phyloP scores from a whole-genome alignment of 2,888 invertebrate genomes.

The Rhingia rostrata region DNA sequence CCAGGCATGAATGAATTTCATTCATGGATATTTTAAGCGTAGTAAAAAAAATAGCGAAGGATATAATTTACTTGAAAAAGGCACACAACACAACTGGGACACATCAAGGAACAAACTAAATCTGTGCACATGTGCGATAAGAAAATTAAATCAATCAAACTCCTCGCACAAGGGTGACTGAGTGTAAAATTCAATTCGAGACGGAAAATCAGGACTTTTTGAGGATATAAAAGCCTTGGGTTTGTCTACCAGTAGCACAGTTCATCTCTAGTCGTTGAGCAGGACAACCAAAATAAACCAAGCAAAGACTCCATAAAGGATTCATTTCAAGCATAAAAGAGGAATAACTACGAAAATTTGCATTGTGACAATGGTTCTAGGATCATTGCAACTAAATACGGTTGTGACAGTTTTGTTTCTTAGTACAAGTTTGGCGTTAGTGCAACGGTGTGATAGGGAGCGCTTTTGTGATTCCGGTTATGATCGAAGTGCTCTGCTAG shows the following conservation, averaged over 20 bases:
- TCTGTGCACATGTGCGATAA: constrained; percentile 78
- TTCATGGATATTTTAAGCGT: constrained; percentile 53
- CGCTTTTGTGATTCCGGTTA: constrained; percentile 56
- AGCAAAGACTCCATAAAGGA: neutral
- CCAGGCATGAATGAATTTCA: constrained; percentile 60
- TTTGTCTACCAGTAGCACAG: constrained; percentile 39
- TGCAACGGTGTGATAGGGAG: constrained; percentile 56
- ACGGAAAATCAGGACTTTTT: constrained; percentile 4
- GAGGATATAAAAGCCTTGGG: constrained; percentile 53
- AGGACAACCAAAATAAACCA: constrained; percentile 1
- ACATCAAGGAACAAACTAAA: constrained; percentile 24
- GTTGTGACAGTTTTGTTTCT: constrained; percentile 75
- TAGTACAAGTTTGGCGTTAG: constrained; percentile 72
- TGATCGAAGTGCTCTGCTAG: constrained; percentile 38
- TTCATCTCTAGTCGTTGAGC: constrained; percentile 57
- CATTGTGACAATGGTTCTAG: constrained; percentile 76
- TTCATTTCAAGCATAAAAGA: neutral
- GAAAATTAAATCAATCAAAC: constrained; percentile 76
- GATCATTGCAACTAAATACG: constrained; percentile 77
- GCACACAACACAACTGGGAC: constrained; percentile 13
- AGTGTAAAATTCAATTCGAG: constrained; percentile 69
- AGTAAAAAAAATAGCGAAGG: constrained; percentile 9
- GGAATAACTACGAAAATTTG: neutral
- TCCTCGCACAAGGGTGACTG: constrained; percentile 45
- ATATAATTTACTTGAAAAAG: constrained; percentile 34